A percentile compares a stretch with the other conserved stretches of the same genome.
Evolutionary conservation across 2,797 vertebrate genomes (phyloP).

Genomic region (Aselliscus stoliczkanus): DNA sequence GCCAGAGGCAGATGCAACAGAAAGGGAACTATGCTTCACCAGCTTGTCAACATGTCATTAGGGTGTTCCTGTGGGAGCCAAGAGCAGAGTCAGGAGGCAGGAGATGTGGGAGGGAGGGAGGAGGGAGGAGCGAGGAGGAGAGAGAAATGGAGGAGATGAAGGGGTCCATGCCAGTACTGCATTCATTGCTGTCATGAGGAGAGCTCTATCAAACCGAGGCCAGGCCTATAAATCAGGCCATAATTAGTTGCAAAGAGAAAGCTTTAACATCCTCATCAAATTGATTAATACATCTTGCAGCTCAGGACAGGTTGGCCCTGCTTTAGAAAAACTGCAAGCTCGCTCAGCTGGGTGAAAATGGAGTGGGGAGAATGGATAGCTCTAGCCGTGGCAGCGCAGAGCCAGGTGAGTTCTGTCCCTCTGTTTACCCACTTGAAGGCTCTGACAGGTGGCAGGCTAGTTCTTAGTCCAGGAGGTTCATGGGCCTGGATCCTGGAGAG

Average conservation of each 20-base stretch:
- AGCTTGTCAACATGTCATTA: conserved; percentile 78
- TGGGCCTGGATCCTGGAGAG: not conserved
- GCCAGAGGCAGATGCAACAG: conserved; percentile 69
- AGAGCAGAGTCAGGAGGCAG: conserved; percentile 71
- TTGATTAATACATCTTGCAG: conserved; percentile 83
- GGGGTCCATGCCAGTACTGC: conserved; percentile 74
- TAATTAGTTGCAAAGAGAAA: conserved; percentile 86
- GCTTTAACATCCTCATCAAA: conserved; percentile 86
- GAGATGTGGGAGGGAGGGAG: not conserved
- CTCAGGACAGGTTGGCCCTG: conserved; percentile 77
- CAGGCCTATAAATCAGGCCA: conserved; percentile 84
- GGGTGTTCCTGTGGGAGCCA: conserved; percentile 75
- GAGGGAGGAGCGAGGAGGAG: not conserved
- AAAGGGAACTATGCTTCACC: conserved; percentile 72
- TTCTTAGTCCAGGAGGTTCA: not conserved
- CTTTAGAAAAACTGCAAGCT: conserved; percentile 76
- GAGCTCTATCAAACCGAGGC: conserved; percentile 81
- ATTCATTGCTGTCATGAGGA: conserved; percentile 82
- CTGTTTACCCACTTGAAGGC: not conserved
- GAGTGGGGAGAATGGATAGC: not conserved
- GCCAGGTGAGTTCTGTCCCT: not conserved
- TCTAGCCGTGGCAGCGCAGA: not conserved
- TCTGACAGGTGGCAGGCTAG: not conserved
- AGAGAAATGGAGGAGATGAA: conserved; percentile 74
- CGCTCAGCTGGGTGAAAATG: conserved; percentile 55